Conservation (phyloP, 92 coral and sea anemone genomes). For the Porites divaricata region DNA sequence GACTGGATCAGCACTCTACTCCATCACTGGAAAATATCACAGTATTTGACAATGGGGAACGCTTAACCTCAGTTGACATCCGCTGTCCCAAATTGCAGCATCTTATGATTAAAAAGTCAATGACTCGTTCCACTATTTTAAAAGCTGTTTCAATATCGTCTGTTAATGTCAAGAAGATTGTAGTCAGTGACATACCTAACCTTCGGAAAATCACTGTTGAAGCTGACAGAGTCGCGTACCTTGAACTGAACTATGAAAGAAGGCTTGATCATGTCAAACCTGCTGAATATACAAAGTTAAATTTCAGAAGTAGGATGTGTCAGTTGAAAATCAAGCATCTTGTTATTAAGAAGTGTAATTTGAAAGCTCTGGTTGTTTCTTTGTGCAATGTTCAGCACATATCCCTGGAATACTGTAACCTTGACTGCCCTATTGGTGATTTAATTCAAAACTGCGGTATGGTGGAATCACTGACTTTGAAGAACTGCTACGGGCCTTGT, state of each 20-base stretch:
- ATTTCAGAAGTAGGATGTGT: constrained; percentile 34
- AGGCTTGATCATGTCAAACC: constrained; percentile 78
- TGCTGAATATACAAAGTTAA: constrained; percentile 62
- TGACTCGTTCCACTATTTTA: constrained; percentile 65
- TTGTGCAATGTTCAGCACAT: constrained; percentile 61
- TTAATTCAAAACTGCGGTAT: constrained; percentile 53
- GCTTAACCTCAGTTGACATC: constrained; percentile 66
- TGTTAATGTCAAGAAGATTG: constrained; percentile 37
- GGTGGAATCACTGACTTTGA: constrained; percentile 58
- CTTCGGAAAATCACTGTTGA: constrained; percentile 64
- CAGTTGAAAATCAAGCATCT: constrained; percentile 35
- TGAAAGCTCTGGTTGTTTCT: constrained; percentile 56
- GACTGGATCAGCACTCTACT: constrained; percentile 80
- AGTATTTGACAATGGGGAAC: constrained; percentile 75
- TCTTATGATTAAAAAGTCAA: constrained; percentile 64
- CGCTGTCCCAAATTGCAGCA: constrained; percentile 76
- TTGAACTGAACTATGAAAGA: constrained; percentile 83
- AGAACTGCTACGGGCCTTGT: constrained; percentile 85
- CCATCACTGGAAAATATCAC: constrained; percentile 72
- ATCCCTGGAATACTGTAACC: constrained; percentile 76
- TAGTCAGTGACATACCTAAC: constrained; percentile 70
- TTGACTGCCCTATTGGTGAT: constrained; percentile 61
- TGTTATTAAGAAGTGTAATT: constrained; percentile 68
- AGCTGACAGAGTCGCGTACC: constrained; percentile 35
- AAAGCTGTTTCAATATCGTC: constrained; percentile 62